These are phyloP conservation scores for Drosophila neocordata DNA, from an alignment of 1,140 invertebrate genomes.

Conservation along the genomic window DNA sequence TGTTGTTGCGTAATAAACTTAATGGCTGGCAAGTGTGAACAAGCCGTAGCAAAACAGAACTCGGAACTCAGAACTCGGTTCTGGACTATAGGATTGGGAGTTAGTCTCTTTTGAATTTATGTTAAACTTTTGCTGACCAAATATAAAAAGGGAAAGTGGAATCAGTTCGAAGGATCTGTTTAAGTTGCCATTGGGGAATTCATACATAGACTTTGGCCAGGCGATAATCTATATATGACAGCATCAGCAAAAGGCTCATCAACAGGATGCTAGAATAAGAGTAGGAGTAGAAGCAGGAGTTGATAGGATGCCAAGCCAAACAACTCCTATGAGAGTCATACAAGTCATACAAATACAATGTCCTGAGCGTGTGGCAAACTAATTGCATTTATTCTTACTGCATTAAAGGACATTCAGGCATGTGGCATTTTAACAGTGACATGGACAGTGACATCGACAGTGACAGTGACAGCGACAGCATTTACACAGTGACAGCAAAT, in stretches of 20 bases:
- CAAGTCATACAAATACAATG: not conserved
- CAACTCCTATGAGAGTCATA: constrained; percentile 11
- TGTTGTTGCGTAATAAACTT: constrained; percentile 81
- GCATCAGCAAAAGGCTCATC: constrained; percentile 18
- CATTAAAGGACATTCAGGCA: constrained; percentile 40
- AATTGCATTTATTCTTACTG: constrained; percentile 63
- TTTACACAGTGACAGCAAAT: too few species aligned
- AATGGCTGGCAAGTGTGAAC: constrained; percentile 78
- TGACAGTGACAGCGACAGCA: constrained; percentile 19
- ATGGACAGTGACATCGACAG: constrained; percentile 53
- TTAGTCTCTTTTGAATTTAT: constrained; percentile 67
- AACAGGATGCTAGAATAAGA: too few species aligned
- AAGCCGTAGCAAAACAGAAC: constrained; percentile 18
- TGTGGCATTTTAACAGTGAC: not conserved
- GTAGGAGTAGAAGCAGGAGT: constrained; percentile 1
- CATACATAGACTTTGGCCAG: constrained; percentile 31
- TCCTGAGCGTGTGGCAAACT: constrained; percentile 46
- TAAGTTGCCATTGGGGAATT: constrained; percentile 66
- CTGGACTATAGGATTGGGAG: constrained; percentile 8
- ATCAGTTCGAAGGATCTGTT: constrained; percentile 40
- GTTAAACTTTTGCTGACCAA: constrained; percentile 73
- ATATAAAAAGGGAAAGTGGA: constrained; percentile 27
- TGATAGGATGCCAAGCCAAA: constrained; percentile 24
- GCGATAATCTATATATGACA: constrained; percentile 67
- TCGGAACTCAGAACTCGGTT: constrained; percentile 13